phyloP scores from a whole-genome alignment of 1,140 invertebrate genomes.

The Euwallacea similis region DNA sequence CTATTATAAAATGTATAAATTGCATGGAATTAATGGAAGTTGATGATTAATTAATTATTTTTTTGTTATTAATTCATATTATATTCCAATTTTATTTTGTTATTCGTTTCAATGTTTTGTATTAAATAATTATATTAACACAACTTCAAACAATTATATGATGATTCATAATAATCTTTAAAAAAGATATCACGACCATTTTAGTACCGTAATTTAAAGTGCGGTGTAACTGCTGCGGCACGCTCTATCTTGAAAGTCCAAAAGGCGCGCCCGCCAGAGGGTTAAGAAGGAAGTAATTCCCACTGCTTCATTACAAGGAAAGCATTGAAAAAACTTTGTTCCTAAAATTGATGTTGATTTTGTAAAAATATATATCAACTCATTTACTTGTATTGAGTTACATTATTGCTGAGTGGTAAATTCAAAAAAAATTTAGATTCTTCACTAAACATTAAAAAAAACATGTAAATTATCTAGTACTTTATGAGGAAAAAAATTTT shows the following conservation, averaged over 20 bases:
- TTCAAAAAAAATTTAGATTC: too few species aligned
- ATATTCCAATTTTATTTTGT: not conserved
- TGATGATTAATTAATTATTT: not conserved
- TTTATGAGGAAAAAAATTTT: too few species aligned
- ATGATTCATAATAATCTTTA: not conserved
- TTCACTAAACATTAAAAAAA: too few species aligned
- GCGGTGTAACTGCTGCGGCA: conserved; percentile 1
- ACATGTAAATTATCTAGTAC: too few species aligned
- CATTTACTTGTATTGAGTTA: too few species aligned
- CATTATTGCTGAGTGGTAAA: too few species aligned
- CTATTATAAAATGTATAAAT: not conserved
- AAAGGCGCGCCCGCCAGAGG: conserved; percentile 8
- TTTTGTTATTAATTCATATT: too few species aligned
- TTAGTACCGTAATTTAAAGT: not conserved
- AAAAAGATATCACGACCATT: not conserved
- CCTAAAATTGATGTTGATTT: too few species aligned
- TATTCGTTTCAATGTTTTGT: conserved; percentile 4
- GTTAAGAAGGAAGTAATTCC: too few species aligned
- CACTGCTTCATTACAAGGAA: too few species aligned
- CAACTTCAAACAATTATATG: not conserved
- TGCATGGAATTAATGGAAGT: not conserved
- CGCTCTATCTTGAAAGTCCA: not conserved
- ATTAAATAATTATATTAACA: not conserved
- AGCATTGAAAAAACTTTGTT: too few species aligned
- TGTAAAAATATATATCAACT: too few species aligned